Base-by-base conservation (phyloP, 2,113 vertebrate genomes). In the Donacobius atricapilla region DNA sequence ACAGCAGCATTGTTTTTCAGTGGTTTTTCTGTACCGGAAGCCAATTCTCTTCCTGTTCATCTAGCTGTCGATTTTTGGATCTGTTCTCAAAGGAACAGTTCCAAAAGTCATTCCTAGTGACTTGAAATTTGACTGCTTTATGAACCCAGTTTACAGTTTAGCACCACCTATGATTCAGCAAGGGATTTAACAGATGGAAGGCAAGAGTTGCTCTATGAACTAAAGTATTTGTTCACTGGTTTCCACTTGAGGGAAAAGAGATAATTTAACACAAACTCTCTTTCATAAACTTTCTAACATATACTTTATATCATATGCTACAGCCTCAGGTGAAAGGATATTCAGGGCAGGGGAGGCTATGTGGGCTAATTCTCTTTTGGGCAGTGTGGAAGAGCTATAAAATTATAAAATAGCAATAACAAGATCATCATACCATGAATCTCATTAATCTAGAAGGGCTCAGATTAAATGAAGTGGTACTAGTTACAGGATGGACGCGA, bases 11-110 rank as follows among this genome's bases (percentile, higher is more conserved):
- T 93, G 81, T 88, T 92, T 83, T 89, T 94, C 83, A 76, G 87
- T 89, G 86, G 79, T 94, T 71, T 72, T 57, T 92, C 70, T 96
- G 51, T 25, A 73, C 80, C 68, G 83, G 94, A 96, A 96, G 68
- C 78, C 64, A 40, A 3, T 39, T 57, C 57, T 82, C 68, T 95
- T 95, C 73, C 94, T 94, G 84, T 87, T 84, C 78, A 75, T 94
- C 71, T 88, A 61, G 35, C n/a, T 92, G 88, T 58, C 0, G 0
- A 61, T 56, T 84, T 84, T 30, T 84, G 82, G 82, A 84, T 73
- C n/a, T 40, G 30, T 40, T 75, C 83, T 83, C 78, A 60, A 57
- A 90, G 39, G 50, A 78, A 82, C 25, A 50, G 45, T 83, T 69
- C 42, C 42, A 78, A 79, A 95, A 69, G 35, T 39, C 24, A 83